Evolutionary conservation across 2,113 vertebrate species (phyloP), one percentile per base, ranked within the genome.

Genomic region (Myodes glareolus): DNA sequence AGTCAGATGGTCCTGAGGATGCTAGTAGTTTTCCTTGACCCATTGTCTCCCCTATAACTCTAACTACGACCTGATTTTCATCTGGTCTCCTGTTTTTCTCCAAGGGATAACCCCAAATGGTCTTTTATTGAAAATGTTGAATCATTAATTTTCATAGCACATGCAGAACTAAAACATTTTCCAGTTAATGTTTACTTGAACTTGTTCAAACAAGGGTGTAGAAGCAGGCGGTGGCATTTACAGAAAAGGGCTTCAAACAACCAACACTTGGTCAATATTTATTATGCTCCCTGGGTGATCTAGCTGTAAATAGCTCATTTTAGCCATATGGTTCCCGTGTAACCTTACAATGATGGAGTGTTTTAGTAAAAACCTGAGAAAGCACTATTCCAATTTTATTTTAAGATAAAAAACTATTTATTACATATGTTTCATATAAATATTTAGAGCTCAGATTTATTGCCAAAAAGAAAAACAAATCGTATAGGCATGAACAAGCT

Each of bases 101-200:
- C 65, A 91, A 93, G 76, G n/a, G 27, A 84, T 8, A 81, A 65
- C 39, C 16, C 85, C 82, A 72, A 94, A 75, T 90, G 70, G 42
- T 45, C n/a, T 96, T 95, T 84, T 80, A 88, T 61, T 88, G 68
- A 84, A 65, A 82, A 70, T 80, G 77, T 82, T 58, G 11, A 87
- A 16, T 81, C 65, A 87, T 50, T 91, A 50, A 61, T 80, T 90
- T 95, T 65, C 88, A 73, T 36, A 96, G 58, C 25, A 72, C 42
- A 58, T 58, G 21, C 7, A 75, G 27, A 91, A 91, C 36, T 92
- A 72, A 95, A 91, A 58, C 88, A 33, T 96, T 92, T 97, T 92
- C 61, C n/a, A 90, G 65, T 75, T 88, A 95, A 92, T 92, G 47
- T 72, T 94, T 96, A 70, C 42, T 95, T 96, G 70, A 89, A 75